Evolutionary conservation across 1,140 invertebrate species (phyloP).

Genomic region (Anoplolepis gracilipes): DNA sequence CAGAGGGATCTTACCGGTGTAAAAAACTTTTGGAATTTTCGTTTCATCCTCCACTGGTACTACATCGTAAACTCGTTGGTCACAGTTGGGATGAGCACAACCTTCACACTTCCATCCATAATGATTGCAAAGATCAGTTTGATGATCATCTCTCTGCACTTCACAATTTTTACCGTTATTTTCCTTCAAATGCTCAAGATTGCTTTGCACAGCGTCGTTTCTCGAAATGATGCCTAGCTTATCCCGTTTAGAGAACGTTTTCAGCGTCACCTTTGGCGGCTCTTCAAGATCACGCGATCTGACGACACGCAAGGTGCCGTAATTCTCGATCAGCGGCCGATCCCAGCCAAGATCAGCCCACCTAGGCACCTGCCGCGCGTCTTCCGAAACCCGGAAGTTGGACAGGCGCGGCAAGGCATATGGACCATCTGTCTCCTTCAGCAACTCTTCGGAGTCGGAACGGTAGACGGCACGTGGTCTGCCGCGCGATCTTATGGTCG

Average conservation of each 20-base stretch:
- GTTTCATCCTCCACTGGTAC: conserved; percentile 52
- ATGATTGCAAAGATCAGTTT: neutral
- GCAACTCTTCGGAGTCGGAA: conserved; percentile 80
- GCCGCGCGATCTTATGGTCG: conserved; percentile 89
- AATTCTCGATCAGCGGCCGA: conserved; percentile 76
- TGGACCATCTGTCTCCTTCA: conserved; percentile 75
- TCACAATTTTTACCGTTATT: conserved; percentile 15
- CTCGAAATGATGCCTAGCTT: neutral
- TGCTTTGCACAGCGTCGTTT: neutral
- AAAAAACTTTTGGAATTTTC: neutral
- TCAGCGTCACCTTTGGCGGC: conserved; percentile 72
- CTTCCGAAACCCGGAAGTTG: conserved; percentile 66
- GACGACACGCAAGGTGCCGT: conserved; percentile 72
- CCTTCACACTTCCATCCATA: neutral
- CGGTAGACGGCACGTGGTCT: conserved; percentile 79
- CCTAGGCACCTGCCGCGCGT: conserved; percentile 66
- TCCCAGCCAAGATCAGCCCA: conserved; percentile 66
- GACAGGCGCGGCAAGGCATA: conserved; percentile 73
- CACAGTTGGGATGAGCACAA: neutral
- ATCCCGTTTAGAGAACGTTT: conserved; percentile 76
- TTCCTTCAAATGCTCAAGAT: conserved; percentile 5
- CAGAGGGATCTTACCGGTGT: neutral
- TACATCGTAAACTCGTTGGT: conserved; percentile 69
- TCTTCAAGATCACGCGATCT: conserved; percentile 34
- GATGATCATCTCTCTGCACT: neutral